Evolutionary conservation across 2,113 vertebrate genomes (phyloP).

Genomic region (Chloroceryle aenea): DNA sequence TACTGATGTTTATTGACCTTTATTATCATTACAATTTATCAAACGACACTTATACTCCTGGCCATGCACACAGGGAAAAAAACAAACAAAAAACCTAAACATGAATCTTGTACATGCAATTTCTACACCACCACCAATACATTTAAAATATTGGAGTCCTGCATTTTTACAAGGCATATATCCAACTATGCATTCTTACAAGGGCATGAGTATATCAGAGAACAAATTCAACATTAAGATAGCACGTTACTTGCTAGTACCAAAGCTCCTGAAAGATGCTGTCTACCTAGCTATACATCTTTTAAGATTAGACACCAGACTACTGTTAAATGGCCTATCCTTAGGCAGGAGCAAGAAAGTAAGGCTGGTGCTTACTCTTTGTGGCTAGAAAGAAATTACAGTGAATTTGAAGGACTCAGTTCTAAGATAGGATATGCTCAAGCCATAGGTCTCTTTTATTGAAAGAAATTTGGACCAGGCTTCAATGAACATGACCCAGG

Average conservation of each 20-base stretch:
- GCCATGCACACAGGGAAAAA: not conserved
- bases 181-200: not conserved
- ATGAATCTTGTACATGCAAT: not conserved
- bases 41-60: not conserved
- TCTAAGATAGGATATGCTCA: not conserved
- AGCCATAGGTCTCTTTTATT: not conserved
- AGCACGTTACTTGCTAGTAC: not conserved
- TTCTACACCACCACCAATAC: not conserved
- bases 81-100: not conserved
- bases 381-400: not conserved
- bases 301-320: not conserved
- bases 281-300: not conserved
- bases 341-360: not conserved
- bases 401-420: not conserved
- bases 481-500: fast-evolving
- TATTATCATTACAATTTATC: not conserved
- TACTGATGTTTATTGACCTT: not conserved
- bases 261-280: not conserved
- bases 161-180: not conserved
- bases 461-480: not conserved
- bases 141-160: not conserved
- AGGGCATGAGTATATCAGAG: too few species aligned
- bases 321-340: not conserved
- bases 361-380: not conserved
- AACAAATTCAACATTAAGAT: not conserved